Percentiles rank a stretch among this genome's conserved stretches.
phyloP scores from a whole-genome alignment of 2,113 vertebrate species.

The Silurus asotus region DNA sequence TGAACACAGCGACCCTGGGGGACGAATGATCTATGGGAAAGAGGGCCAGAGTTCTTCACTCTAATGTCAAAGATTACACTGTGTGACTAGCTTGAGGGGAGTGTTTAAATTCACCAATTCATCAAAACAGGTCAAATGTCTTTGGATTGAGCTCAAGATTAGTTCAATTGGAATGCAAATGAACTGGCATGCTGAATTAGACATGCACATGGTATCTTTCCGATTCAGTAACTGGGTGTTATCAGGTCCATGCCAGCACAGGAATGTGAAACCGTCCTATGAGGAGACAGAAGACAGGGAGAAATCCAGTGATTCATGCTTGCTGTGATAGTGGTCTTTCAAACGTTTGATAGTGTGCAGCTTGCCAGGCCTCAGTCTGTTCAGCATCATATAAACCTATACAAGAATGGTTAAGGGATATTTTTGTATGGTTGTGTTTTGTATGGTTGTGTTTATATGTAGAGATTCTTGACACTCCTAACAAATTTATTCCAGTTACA shows the following conservation, averaged over 20 bases:
- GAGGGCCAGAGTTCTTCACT: conserved; percentile 57
- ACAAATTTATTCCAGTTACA: background rate
- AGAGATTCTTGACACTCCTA: background rate
- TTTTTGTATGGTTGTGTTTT: background rate
- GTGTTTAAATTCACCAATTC: background rate
- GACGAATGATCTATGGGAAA: background rate
- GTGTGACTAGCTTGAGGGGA: conserved; percentile 64
- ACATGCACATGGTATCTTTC: conserved; percentile 25
- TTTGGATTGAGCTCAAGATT: background rate
- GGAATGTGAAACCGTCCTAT: conserved; percentile 33
- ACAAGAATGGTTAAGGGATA: background rate
- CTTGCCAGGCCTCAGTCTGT: conserved; percentile 35
- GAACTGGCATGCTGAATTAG: background rate
- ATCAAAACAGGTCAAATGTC: background rate
- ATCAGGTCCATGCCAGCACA: conserved; percentile 30
- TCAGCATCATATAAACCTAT: conserved; percentile 1
- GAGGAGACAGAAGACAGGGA: background rate
- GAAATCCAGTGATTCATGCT: conserved; percentile 31
- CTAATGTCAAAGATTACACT: conserved; percentile 56
- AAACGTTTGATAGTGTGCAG: conserved; percentile 39
- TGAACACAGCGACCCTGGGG: conserved; percentile 32
- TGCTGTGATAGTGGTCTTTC: conserved; percentile 26
- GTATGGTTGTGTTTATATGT: background rate
- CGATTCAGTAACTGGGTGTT: background rate
- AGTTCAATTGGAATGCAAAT: background rate